Conservation (phyloP, 2,113 vertebrate species). For the Candoia aspera region DNA sequence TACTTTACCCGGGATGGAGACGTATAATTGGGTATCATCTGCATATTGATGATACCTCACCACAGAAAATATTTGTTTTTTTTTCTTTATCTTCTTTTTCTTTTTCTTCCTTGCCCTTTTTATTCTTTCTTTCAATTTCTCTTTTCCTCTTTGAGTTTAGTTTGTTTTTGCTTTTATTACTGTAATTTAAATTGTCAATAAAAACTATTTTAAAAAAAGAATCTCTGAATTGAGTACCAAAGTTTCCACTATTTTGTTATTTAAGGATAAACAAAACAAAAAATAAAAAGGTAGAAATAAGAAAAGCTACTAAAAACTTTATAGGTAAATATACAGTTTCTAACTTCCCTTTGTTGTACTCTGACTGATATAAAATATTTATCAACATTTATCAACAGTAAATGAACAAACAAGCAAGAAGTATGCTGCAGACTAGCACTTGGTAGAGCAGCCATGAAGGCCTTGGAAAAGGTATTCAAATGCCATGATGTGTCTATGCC, state of each 20-base stretch:
- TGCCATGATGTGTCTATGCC: background rate
- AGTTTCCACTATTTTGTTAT: background rate
- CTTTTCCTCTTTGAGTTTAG: background rate
- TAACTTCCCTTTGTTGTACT: background rate
- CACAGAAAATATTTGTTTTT: no score
- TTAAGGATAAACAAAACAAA: background rate
- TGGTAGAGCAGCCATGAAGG: background rate
- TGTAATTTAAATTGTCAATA: background rate
- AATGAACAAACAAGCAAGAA: background rate
- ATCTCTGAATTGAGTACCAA: background rate
- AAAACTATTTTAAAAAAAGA: background rate
- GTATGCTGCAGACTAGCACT: background rate
- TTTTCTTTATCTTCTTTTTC: background rate
- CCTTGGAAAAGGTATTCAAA: background rate
- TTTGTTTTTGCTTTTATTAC: background rate
- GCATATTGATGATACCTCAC: no score
- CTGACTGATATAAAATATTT: background rate
- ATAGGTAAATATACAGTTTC: background rate
- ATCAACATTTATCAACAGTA: background rate
- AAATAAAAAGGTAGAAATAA: no score
- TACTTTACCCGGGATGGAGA: no score
- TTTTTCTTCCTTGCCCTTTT: background rate
- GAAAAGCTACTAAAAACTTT: no score
- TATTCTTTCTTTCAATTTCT: background rate
- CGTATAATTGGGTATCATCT: no score